Evolutionary conservation across 2,888 invertebrate genomes (phyloP).

Genomic region (Deroplatys truncata): DNA sequence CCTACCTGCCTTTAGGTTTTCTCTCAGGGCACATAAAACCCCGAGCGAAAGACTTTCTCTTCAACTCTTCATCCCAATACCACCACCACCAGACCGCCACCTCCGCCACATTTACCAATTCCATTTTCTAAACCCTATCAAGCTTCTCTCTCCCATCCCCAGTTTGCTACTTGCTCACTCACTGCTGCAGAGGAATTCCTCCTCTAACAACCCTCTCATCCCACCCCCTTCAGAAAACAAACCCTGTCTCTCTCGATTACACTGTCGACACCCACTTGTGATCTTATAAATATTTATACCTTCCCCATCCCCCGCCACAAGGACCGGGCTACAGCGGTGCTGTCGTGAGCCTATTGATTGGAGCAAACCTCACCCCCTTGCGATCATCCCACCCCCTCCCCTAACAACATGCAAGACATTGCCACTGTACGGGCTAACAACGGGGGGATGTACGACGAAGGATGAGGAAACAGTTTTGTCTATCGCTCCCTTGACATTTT

Average conservation of each 20-base stretch:
- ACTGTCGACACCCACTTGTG: conserved; percentile 16
- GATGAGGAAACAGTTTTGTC: neutral
- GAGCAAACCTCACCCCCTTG: neutral
- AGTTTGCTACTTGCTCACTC: neutral
- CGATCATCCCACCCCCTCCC: neutral
- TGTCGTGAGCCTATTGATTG: conserved; percentile 23
- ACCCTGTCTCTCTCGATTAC: conserved; percentile 9
- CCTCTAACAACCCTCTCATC: neutral
- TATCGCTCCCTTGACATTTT: neutral
- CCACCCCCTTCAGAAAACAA: neutral
- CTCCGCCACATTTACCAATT: conserved; percentile 16
- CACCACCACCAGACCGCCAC: neutral
- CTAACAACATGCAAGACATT: conserved; percentile 2
- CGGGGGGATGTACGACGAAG: neutral
- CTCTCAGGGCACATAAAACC: neutral
- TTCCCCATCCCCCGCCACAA: conserved; percentile 3
- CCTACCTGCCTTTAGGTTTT: neutral
- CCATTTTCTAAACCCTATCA: conserved; percentile 22
- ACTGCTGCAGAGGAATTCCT: neutral
- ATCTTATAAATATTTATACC: conserved; percentile 27
- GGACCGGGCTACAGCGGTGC: conserved; percentile 4
- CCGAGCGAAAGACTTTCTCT: neutral
- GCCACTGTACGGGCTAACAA: neutral
- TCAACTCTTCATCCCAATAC: neutral
- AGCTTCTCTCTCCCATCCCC: conserved; percentile 6